A percentile compares a stretch with the other conserved stretches of the same genome.
phyloP scores from a whole-genome alignment of 2,888 invertebrate species.

The Kryphioiulus occultus region DNA sequence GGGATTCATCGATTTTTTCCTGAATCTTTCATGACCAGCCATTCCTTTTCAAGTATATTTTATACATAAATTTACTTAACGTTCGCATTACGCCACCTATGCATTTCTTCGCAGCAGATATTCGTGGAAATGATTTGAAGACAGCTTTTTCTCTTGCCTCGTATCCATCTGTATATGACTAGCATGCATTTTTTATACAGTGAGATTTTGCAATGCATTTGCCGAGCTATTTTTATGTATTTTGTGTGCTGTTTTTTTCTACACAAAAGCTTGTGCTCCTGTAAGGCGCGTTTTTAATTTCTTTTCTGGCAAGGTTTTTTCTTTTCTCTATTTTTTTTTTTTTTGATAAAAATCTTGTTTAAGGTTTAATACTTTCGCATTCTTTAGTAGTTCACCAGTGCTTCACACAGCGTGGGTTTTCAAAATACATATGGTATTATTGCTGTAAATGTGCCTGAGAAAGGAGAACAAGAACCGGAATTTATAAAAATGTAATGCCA shows the following conservation, averaged over 20 bases:
- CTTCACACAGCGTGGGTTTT: conserved; percentile 18
- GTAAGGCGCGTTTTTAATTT: neutral
- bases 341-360: neutral
- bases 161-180: neutral
- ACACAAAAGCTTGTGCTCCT: conserved; percentile 14
- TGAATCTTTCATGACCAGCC: conserved; percentile 35
- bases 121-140: neutral
- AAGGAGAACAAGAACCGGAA: neutral
- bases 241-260: neutral
- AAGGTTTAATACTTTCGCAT: conserved; percentile 22
- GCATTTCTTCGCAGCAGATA: neutral
- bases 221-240: neutral
- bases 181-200: neutral
- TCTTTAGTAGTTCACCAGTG: neutral
- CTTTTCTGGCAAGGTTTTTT: neutral
- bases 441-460: neutral
- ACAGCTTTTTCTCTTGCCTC: conserved; percentile 7
- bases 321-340: neutral
- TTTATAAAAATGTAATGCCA: neutral
- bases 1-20: conserved; percentile 15
- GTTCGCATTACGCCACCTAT: conserved; percentile 31
- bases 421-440: neutral
- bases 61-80: conserved; percentile 35
- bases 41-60: neutral
- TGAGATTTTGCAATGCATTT: neutral